phyloP scores from a whole-genome alignment of 2,113 vertebrate genomes.

The Sebastes fasciatus region DNA sequence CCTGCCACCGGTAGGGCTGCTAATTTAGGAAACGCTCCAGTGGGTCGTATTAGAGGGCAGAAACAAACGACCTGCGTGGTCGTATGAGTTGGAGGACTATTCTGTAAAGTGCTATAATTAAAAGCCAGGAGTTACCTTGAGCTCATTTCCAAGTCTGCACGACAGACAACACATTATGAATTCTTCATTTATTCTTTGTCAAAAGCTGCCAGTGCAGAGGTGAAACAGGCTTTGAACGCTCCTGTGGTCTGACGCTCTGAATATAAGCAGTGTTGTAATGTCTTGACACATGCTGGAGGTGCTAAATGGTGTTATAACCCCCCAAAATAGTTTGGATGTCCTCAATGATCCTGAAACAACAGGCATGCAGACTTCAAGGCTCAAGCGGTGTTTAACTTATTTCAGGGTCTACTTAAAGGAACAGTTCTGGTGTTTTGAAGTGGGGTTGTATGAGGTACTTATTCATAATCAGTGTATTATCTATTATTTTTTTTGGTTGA shows the following conservation, averaged over 20 bases:
- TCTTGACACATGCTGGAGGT: slow-evolving; percentile 1
- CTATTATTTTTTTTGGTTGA: too few species aligned
- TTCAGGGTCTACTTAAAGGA: neutral
- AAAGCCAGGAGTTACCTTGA: neutral
- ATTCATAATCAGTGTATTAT: too few species aligned
- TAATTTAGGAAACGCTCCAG: neutral
- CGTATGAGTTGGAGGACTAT: neutral
- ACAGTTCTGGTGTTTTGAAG: too few species aligned
- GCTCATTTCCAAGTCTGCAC: neutral
- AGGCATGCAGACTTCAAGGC: neutral
- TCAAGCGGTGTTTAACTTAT: neutral
- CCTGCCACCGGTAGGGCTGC: neutral
- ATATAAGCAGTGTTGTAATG: neutral
- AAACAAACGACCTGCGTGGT: neutral
- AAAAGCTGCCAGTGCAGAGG: neutral
- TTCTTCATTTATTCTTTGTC: neutral
- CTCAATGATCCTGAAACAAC: neutral
- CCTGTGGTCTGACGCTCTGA: neutral
- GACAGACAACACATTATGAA: neutral
- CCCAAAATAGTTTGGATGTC: neutral
- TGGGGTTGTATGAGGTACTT: too few species aligned
- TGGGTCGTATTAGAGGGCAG: neutral
- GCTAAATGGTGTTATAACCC: neutral
- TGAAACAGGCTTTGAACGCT: neutral
- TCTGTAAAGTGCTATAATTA: neutral